Evolutionary conservation across 2,888 invertebrate species (phyloP).

Genomic region (Eugnorisma glareosa): DNA sequence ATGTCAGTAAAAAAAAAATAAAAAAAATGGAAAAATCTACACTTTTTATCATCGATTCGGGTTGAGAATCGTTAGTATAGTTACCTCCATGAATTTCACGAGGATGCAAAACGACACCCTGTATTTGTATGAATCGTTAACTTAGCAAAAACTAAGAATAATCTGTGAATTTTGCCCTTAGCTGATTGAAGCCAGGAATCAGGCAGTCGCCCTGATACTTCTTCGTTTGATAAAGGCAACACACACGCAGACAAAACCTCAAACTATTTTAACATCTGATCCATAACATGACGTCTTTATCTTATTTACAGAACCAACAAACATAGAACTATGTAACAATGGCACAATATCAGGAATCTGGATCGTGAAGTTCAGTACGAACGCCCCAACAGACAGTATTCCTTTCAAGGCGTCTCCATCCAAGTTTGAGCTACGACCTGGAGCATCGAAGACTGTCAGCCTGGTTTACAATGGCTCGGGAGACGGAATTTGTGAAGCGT

Average conservation of each 20-base stretch:
- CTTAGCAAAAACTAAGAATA: neutral
- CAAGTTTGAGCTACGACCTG: slow-evolving; percentile 79
- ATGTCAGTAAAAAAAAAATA: too few relatives aligned
- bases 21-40: too few relatives aligned
- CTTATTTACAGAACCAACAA: slow-evolving; percentile 77
- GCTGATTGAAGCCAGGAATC: neutral
- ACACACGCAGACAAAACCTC: neutral
- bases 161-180: neutral
- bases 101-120: too few relatives aligned
- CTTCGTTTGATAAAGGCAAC: neutral
- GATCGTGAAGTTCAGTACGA: slow-evolving; percentile 75
- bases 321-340: slow-evolving; percentile 75
- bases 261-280: neutral
- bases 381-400: slow-evolving; percentile 64
- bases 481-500: slow-evolving; percentile 78
- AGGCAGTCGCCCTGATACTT: too few relatives aligned
- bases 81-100: too few relatives aligned
- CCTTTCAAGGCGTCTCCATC: slow-evolving; percentile 79
- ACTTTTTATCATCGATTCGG: too few relatives aligned
- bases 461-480: slow-evolving; percentile 78
- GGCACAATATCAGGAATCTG: slow-evolving; percentile 82
- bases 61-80: too few relatives aligned
- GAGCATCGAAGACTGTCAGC: slow-evolving; percentile 70
- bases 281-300: neutral
- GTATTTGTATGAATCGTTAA: neutral